Base-by-base conservation (phyloP, 2,888 invertebrate species). In the Anthophora plumipes region DNA sequence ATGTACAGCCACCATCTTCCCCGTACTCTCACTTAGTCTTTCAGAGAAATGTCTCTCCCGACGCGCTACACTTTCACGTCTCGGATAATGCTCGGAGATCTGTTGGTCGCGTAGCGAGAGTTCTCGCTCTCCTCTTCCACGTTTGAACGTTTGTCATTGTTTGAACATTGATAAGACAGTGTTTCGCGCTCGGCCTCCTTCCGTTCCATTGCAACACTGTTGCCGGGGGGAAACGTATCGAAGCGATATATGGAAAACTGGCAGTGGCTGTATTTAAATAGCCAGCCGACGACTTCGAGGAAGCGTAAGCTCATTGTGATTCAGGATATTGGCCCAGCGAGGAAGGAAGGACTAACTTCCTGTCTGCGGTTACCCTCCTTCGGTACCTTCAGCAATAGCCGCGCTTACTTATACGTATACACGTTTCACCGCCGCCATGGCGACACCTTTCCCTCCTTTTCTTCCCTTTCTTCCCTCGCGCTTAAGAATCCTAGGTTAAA, bases 311-410 rank as follows among this genome's bases (percentile, higher is more conserved):
- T 92, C 91, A 92, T 92, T 92, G 91, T 88, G 82, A 92, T 92
- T 92, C 92, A 92, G 91, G 92, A 91, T 92, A 91, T 91, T 90
- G 89, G 89, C 88, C 89, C 89, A 90, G 80, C 86, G 83, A 86
- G 88, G 84, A 86, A 89, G 88, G 90, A 91, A 90, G 90, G 89
- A 89, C 87, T 72, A 88, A 83, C 88, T 88, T 88, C 88, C 88
- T 88, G 88, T 85, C 88, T 85, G 77, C 77, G 77, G 75, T 73
- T 64, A 77, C 70, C 80, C 77, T 80, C 75, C 79, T 66, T 71
- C 71, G 31, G 52, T 37, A 25, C 43, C 73, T 66, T 85, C 84
- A 86, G n/a, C 43, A 43, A 31, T 25, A 78, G 59, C 81, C 72
- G 60, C 31, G 31, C 68, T 43, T 69, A 31, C 55, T 3, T 31